A percentile compares a stretch with the other conserved stretches of the same genome.
Evolutionary conservation across 2,888 invertebrate species (phyloP).

Genomic region (Aphidoletes aphidimyza): DNA sequence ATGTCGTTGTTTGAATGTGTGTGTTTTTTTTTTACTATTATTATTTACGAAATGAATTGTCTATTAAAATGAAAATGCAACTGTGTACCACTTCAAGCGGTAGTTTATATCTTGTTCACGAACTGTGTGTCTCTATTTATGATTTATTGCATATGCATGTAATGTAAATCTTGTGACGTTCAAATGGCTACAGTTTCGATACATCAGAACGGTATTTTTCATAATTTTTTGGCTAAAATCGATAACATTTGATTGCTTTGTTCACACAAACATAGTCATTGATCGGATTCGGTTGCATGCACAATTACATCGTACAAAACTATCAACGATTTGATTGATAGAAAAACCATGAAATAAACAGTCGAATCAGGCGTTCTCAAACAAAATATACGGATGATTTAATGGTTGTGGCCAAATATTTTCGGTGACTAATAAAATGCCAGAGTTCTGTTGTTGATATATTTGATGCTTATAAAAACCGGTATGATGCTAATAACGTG

Average conservation of each 20-base stretch:
- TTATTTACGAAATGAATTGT: slow-evolving; percentile 23
- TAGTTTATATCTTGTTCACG: not conserved
- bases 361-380: not conserved
- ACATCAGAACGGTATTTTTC: not conserved
- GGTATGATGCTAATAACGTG: too few species aligned
- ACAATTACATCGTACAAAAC: not conserved
- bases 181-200: not conserved
- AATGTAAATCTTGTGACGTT: not conserved
- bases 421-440: not conserved
- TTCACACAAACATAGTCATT: too few species aligned
- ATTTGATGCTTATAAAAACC: too few species aligned
- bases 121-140: not conserved
- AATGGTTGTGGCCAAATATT: not conserved
- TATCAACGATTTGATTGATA: not conserved
- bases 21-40: not conserved
- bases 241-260: not conserved
- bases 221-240: not conserved
- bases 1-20: not conserved
- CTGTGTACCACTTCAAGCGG: not conserved
- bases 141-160: slow-evolving; percentile 1
- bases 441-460: not conserved
- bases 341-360: not conserved
- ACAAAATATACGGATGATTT: not conserved
- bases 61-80: slow-evolving; percentile 31
- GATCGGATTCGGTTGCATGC: too few species aligned